These are phyloP conservation scores for Cnemophilus loriae DNA, from an alignment of 2,113 vertebrate species.

Conservation along the genomic window DNA sequence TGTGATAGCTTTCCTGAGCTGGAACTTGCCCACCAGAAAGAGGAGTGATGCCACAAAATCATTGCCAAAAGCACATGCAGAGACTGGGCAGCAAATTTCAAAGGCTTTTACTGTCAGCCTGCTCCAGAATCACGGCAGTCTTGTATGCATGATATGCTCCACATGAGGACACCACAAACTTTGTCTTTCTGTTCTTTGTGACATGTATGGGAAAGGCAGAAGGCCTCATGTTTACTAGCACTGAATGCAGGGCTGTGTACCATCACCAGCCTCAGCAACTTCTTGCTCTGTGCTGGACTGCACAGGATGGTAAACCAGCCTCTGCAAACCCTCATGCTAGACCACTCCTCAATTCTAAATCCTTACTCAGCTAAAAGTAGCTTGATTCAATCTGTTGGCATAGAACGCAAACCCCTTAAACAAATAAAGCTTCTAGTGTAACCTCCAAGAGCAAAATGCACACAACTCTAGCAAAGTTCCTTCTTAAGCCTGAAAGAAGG, in stretches of 20 bases:
- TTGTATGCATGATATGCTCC: not conserved
- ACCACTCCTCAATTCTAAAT: not conserved
- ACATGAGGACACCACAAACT: not conserved
- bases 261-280: not conserved
- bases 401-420: not conserved
- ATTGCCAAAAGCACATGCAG: not conserved
- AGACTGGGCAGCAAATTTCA: not conserved
- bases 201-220: not conserved
- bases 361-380: not conserved
- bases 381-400: not conserved
- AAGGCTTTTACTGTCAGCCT: not conserved
- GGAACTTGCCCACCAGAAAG: not conserved
- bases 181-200: not conserved
- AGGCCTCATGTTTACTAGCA: not conserved
- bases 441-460: not conserved
- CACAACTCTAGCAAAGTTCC: not conserved
- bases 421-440: not conserved
- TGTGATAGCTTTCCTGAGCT: not conserved
- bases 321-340: not conserved
- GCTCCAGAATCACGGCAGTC: not conserved
- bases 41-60: not conserved
- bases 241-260: not conserved
- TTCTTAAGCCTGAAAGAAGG: not conserved
- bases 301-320: not conserved
- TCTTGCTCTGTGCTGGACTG: not conserved